phyloP scores from a whole-genome alignment of 2,113 vertebrate species.

The Eulemur macaco region DNA sequence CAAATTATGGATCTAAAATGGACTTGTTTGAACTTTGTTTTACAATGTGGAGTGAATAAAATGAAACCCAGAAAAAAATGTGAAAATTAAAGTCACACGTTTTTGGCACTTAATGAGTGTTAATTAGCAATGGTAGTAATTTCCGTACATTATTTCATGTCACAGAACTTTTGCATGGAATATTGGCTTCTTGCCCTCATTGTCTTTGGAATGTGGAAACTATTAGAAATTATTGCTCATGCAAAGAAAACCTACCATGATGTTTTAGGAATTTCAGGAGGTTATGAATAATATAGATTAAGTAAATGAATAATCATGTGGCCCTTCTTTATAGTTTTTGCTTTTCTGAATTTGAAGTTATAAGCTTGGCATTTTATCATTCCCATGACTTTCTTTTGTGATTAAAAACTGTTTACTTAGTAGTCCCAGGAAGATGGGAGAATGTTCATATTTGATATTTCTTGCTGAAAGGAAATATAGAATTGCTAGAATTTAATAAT shows the following conservation, averaged over 20 bases:
- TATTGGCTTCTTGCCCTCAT: constrained; percentile 61
- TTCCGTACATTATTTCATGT: constrained; percentile 58
- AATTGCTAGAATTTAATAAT: neutral
- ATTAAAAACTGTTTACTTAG: neutral
- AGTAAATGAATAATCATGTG: neutral
- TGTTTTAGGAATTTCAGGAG: constrained; percentile 55
- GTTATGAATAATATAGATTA: constrained; percentile 6
- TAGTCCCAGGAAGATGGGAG: neutral
- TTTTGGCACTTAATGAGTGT: constrained; percentile 45
- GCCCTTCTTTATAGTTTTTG: constrained; percentile 22
- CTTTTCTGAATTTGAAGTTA: neutral
- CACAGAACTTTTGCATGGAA: constrained; percentile 27
- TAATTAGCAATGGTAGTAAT: constrained; percentile 57
- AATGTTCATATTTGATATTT: neutral
- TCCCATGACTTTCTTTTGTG: neutral
- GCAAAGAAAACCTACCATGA: constrained; percentile 32
- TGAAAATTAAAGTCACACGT: constrained; percentile 57
- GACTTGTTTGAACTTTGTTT: neutral
- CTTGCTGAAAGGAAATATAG: neutral
- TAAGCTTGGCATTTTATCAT: constrained; percentile 28
- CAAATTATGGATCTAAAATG: constrained; percentile 8
- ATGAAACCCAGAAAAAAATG: neutral
- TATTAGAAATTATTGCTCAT: constrained; percentile 51
- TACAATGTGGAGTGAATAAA: constrained; percentile 53
- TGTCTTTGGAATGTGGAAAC: constrained; percentile 69